Base-by-base conservation (phyloP, 30 jellyfish, hydroid and myxozoan species). In the Hydractinia symbiolongicarpus region DNA sequence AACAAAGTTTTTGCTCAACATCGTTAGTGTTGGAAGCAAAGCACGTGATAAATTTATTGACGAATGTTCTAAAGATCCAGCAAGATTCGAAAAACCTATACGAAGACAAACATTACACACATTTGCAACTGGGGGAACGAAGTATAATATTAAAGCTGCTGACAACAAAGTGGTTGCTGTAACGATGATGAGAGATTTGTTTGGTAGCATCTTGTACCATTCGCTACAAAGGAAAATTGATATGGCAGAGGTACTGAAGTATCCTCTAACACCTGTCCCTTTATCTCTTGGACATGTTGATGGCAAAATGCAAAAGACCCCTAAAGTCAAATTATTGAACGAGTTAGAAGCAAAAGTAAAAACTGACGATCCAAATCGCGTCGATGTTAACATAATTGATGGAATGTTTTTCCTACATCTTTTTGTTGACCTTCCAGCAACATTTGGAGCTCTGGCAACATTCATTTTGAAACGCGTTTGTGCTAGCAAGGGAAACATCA, bases 371-470 rank as follows among this genome's bases (percentile, higher is more conserved):
- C 69, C 69, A 58, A 58, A 58, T 11, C 69, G 69, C 69, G 44
- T 30, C 44, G 21, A 15, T 15, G 16, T 11, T 11, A 68, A 15
- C 13, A 15, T 68, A n/a, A 68, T 68, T 20, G 78, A 68, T 68
- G 78, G 78, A 15, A 68, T 68, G 78, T 68, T 68, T 68, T 20
- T 68, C 50, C 53, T 68, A 50, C 78, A 68, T 20, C 53, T 68
- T 68, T 16, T 68, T 13, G 55, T 11, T 20, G 16, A 15, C 52
- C 21, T 30, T 11, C 78, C 78, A 11, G 13, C 78, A 20, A 68
- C 78, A 68, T 68, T 68, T 68, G 78, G 40, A 11, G 78, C 52
- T 20, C 53, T 68, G 13, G 78, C 78, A n/a, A 68, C 16, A 20
- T 68, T 13, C 21, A 50, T 20, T 11, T 10, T 10, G 15, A 68